phyloP scores from a whole-genome alignment of 1,140 invertebrate genomes.

The Trichonephila clavata region DNA sequence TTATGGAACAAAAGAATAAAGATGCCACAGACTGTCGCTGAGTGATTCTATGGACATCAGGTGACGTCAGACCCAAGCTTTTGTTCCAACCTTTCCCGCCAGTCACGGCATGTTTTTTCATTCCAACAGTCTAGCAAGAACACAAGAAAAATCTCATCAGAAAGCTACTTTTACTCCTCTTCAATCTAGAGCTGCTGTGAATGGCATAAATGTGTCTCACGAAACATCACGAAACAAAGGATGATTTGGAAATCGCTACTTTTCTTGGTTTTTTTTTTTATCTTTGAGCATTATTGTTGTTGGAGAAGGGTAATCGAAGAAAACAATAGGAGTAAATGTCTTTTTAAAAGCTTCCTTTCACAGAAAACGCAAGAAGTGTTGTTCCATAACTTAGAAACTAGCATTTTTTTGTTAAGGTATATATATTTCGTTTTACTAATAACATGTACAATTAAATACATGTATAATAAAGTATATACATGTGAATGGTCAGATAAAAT shows the following conservation, averaged over 20 bases:
- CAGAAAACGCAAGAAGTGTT: too few relatives aligned
- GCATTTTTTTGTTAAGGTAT: too few relatives aligned
- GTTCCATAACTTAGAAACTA: too few relatives aligned
- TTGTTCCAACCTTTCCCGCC: slow-evolving; percentile 1
- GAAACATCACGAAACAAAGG: not conserved
- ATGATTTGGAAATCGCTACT: not conserved
- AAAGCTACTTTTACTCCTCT: not conserved
- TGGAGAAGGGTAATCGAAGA: not conserved
- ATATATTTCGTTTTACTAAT: too few relatives aligned
- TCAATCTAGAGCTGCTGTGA: not conserved
- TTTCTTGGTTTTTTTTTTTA: not conserved
- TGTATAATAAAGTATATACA: too few relatives aligned
- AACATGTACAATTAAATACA: too few relatives aligned
- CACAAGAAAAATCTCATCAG: not conserved
- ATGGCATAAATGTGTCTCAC: slow-evolving; percentile 16
- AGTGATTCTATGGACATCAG: not conserved
- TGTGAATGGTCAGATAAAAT: too few relatives aligned
- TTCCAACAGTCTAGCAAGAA: not conserved
- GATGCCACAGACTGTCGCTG: not conserved
- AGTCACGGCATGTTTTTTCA: not conserved
- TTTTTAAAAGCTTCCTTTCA: too few relatives aligned
- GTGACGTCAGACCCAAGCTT: not conserved
- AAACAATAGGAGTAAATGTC: too few relatives aligned
- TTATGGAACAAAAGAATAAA: not conserved
- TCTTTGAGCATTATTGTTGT: not conserved